phyloP scores from a whole-genome alignment of 2,113 vertebrate genomes.

The chimpanzee (Pan troglodytes) region NHGRI_mPanTro3-v2.1_pri NC_072408.2:104621001-104621500 shows the following conservation, averaged over 20 bases:
- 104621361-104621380: not conserved
- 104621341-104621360: not conserved
- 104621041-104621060: slow-evolving; percentile 38
- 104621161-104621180: not conserved
- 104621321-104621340: not conserved
- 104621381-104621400: not conserved
- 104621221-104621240: not conserved
- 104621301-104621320: not conserved
- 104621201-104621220: not conserved
- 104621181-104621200: not conserved
- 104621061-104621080: slow-evolving; percentile 40
- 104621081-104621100: slow-evolving; percentile 42
- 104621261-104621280: not conserved
- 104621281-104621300: not conserved
- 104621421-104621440: not conserved
- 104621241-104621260: not conserved
- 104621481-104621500: not conserved
- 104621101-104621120: slow-evolving; percentile 12
- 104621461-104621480: not conserved
- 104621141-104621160: not conserved
- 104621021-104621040: not conserved
- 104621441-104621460: not conserved
- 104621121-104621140: not conserved
- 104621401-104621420: not conserved
- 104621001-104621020: not conserved